Evolutionary conservation across 2,797 vertebrate species (phyloP).

Genomic region (Bufotes viridis): DNA sequence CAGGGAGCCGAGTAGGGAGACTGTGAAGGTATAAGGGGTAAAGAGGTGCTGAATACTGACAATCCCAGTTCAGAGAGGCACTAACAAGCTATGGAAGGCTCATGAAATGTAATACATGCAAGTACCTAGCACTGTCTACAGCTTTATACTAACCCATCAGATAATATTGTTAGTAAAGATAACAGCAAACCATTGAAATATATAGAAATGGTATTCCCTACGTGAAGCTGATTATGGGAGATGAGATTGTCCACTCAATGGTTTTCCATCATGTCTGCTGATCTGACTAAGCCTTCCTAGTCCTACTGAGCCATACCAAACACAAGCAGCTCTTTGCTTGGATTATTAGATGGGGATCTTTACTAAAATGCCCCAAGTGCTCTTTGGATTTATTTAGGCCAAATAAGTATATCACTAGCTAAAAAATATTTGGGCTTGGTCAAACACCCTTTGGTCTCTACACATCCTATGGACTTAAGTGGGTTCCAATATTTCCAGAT

Average conservation of each 20-base stretch:
- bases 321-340: background rate
- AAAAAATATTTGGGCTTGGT: background rate
- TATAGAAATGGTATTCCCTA: background rate
- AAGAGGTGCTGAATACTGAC: slow-evolving; percentile 18
- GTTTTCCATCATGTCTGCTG: background rate
- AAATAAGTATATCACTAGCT: background rate
- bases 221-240: background rate
- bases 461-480: background rate
- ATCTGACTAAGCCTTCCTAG: background rate
- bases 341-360: background rate
- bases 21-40: background rate
- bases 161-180: background rate
- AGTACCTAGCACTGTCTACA: background rate
- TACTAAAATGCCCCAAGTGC: too few species aligned
- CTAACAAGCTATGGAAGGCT: background rate
- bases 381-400: background rate
- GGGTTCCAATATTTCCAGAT: too few species aligned
- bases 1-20: slow-evolving; percentile 4
- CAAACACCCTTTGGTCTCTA: background rate
- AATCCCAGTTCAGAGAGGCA: background rate
- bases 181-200: background rate
- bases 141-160: background rate
- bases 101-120: background rate
- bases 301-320: background rate
- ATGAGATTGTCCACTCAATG: background rate